phyloP scores from a whole-genome alignment of 2,888 invertebrate genomes.

The Polymixis lichenea region DNA sequence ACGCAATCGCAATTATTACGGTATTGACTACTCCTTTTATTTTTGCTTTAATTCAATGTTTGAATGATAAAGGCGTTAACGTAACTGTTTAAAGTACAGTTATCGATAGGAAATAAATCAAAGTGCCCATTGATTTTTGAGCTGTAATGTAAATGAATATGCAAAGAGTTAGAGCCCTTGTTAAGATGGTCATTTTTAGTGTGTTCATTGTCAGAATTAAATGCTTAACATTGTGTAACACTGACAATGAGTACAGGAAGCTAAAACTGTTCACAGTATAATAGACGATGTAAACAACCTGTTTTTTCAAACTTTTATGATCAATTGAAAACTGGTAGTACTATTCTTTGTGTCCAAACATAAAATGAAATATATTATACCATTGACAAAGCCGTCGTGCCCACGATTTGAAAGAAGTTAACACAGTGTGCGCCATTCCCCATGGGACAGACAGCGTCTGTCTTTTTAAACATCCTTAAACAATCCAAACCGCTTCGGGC shows the following conservation, averaged over 20 bases:
- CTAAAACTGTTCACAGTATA: slow-evolving; percentile 18
- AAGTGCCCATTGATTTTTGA: slow-evolving; percentile 20
- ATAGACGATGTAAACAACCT: slow-evolving; percentile 13
- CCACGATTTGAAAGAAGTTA: slow-evolving; percentile 14
- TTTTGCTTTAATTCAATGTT: slow-evolving; percentile 41
- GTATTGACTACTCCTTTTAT: slow-evolving; percentile 34
- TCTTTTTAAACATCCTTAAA: not conserved
- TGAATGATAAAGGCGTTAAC: slow-evolving; percentile 26
- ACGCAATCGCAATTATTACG: slow-evolving; percentile 50
- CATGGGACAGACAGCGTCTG: not conserved
- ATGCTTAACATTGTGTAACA: slow-evolving; percentile 39
- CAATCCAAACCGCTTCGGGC: not conserved
- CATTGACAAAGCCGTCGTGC: not conserved
- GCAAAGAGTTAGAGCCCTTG: not conserved
- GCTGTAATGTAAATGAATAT: slow-evolving; percentile 1
- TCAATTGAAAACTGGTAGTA: slow-evolving; percentile 17
- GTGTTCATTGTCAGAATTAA: slow-evolving; percentile 42
- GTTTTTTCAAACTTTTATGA: slow-evolving; percentile 21
- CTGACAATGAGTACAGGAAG: slow-evolving; percentile 47
- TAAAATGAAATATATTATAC: not conserved
- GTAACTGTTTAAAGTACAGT: slow-evolving; percentile 54
- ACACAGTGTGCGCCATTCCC: not conserved
- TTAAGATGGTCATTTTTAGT: slow-evolving; percentile 16
- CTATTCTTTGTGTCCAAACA: slow-evolving; percentile 17
- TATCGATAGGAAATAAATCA: slow-evolving; percentile 43